phyloP scores from a whole-genome alignment of 1,140 invertebrate genomes.

The Neoseiulus cucumeris region DNA sequence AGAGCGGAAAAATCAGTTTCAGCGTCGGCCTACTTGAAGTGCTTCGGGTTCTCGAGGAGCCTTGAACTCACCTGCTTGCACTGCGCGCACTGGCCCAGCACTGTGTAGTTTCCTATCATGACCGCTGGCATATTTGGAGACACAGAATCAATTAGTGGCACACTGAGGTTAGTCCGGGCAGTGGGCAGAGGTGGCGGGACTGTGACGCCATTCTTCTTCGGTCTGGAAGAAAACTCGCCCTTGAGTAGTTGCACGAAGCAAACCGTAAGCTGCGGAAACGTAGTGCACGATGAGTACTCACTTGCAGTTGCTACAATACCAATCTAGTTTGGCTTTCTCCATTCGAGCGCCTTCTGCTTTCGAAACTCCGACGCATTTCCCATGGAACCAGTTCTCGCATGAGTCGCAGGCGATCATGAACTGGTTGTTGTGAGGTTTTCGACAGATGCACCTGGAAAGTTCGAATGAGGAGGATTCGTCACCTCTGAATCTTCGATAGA shows the following conservation, averaged over 20 bases:
- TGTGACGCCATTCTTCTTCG: too few species aligned
- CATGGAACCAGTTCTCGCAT: conserved; percentile 93
- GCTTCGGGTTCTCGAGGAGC: background rate
- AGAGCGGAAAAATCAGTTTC: too few species aligned
- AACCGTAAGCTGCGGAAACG: too few species aligned
- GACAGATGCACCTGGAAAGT: conserved; percentile 26
- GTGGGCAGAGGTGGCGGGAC: too few species aligned
- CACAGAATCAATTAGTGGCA: background rate
- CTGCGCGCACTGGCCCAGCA: background rate
- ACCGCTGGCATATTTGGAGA: background rate
- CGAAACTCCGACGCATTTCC: conserved; percentile 79
- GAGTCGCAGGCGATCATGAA: conserved; percentile 92
- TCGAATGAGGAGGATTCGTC: too few species aligned
- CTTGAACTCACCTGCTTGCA: background rate
- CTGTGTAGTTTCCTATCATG: conserved; percentile 3
- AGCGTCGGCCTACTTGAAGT: background rate
- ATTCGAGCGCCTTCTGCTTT: conserved; percentile 58
- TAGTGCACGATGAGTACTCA: too few species aligned
- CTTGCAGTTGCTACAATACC: conserved; percentile 42
- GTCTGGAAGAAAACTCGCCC: too few species aligned
- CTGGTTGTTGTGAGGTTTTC: background rate
- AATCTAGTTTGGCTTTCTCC: conserved; percentile 68
- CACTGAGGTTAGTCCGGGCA: background rate
- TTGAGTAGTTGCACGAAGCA: too few species aligned
- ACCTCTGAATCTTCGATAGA: background rate